Percentiles rank a stretch among this genome's conserved stretches.
These are phyloP conservation scores for Epinephelus coioides DNA, from an alignment of 2,797 vertebrate genomes.

Conservation along the genomic window DNA sequence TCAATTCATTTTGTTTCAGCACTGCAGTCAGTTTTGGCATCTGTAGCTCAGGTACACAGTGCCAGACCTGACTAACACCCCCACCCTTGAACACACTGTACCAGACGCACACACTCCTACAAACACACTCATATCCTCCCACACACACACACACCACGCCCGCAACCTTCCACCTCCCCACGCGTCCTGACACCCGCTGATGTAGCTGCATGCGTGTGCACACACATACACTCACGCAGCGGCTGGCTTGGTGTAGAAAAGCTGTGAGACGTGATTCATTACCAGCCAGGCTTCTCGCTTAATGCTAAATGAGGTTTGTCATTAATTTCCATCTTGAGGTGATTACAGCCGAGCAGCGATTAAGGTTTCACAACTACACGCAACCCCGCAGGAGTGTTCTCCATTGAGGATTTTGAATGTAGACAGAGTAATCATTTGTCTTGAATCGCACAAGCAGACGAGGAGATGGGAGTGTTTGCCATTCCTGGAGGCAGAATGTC, in stretches of 20 bases:
- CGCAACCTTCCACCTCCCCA: conserved; percentile 59
- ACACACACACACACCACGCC: conserved; percentile 61
- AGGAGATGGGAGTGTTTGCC: conserved; percentile 74
- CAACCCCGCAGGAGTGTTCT: conserved; percentile 55
- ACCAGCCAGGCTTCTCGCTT: conserved; percentile 57
- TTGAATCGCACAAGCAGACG: conserved; percentile 51
- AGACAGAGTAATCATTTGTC: conserved; percentile 71
- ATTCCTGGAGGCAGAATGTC: conserved; percentile 81
- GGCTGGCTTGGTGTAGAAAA: conserved; percentile 59
- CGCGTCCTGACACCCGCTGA: conserved; percentile 53
- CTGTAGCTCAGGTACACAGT: conserved; percentile 45
- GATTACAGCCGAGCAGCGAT: conserved; percentile 63
- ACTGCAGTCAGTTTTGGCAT: not conserved
- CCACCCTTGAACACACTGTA: conserved; percentile 44
- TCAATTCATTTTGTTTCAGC: not conserved
- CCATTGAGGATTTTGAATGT: conserved; percentile 72
- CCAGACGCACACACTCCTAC: conserved; percentile 50
- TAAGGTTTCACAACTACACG: conserved; percentile 60
- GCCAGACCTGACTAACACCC: conserved; percentile 65
- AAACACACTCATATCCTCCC: conserved; percentile 59
- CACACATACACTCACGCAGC: conserved; percentile 42
- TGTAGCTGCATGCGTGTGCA: conserved; percentile 12
- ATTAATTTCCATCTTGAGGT: conserved; percentile 74
- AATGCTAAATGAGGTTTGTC: conserved; percentile 65
- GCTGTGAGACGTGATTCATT: conserved; percentile 76